Base-by-base conservation (phyloP, 2,888 invertebrate species). In the Petrolisthes manimaculis region DNA sequence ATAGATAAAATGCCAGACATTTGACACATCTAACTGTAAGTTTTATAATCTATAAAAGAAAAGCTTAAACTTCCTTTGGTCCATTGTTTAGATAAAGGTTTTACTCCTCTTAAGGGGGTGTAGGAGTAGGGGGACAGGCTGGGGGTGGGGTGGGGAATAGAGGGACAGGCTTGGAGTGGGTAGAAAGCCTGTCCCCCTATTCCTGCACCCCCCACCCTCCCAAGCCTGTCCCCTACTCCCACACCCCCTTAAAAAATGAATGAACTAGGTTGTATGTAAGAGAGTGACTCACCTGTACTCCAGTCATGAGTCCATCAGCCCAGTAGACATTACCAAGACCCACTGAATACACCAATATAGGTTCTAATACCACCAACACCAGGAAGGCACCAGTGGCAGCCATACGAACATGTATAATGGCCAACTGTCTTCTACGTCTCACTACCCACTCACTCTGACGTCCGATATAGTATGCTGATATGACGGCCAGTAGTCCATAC, bases 391-490 rank as follows among this genome's bases (percentile, higher is more conserved):
- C 69, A 14, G 78, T 61, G n/a, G 89, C 51, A 18, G 55, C 78
- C 75, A 90, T 88, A n/a, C 97, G 95, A 12, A 95, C 91, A 88
- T 95, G 94, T 90, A 97, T 94, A 5, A 95, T 94, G 24, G 94
- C 93, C 91, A 95, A 93, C 92, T 96, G 96, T 53, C 94, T 93
- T 88, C 93, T 94, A 92, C 95, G 95, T 84, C 96, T 94, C 14
- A 94, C 93, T 5, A 95, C 95, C 93, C 94, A 94, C 89, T 95
- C 94, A 86, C 94, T 94, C 92, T 95, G 95, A 91, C 94, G 95
- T 14, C 97, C 97, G 91, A 96, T 95, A 92, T 96, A 96, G 93
- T 95, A 98, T 0, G 96, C 95, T n/a, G 97, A 97, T 79, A 95
- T 93, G 21, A 96, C 94, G 4, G 97, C 96, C 91, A 97, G 94